Evolutionary conservation across 2,113 vertebrate genomes (phyloP), one percentile per base, ranked within the genome.

Genomic region (Cynopterus brachyotis): DNA sequence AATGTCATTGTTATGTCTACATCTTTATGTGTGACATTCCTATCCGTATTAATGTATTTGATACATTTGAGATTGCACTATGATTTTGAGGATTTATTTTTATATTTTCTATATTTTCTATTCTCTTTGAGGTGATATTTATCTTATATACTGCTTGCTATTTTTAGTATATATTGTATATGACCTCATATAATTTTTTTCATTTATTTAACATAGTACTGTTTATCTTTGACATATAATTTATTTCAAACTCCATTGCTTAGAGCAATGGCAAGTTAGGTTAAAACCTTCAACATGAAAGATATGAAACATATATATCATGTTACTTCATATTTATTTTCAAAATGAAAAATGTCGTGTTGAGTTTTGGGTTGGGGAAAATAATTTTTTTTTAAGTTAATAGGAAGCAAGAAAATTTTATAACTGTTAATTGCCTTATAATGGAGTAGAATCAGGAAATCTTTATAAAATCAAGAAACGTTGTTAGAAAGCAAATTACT

Each of bases 271-370:
- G 40, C 64, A 66, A 67, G 32, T 92, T 90, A 83, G 24, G 26
- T 84, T 96, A 93, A 95, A 96, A 69, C 16, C 35, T 80, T 92
- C 17, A 80, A 42, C 0, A 5, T 78, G 70, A 66, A 96, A 87
- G n/a, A 82, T 79, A 75, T 93, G 69, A 91, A 95, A 93, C n/a
- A 95, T 64, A 95, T 53, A 83, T 64, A 89, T 93, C 73, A 89
- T 67, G 22, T 72, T 84, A 10, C n/a, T 92, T 95, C 66, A 47
- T 47, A 80, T 47, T 73, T 72, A 81, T 24, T 62, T 89, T 91
- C 50, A 93, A 69, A 91, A 80, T 91, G 30, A 96, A 97, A 62
- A 80, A 79, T 59, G 57, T 75, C 87, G 67, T 72, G 13, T 87
- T 92, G 53, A 80, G 50, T 67, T 94, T 75, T 76, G 32, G 28